Base-by-base conservation (phyloP, 2,113 vertebrate species). In the Oncorhynchus nerka region DNA sequence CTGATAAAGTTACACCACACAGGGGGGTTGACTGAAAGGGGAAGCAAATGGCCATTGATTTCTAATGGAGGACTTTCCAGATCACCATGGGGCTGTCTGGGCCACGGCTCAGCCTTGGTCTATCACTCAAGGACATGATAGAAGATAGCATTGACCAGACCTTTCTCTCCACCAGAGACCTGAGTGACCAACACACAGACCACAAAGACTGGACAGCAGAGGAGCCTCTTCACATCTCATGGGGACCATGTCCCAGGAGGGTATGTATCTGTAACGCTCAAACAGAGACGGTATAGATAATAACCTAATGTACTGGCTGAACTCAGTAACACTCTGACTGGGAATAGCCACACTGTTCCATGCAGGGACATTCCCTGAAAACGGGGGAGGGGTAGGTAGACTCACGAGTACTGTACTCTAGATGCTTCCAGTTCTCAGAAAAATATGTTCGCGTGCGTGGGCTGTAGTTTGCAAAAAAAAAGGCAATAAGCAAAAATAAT, bases 31-130 rank as follows among this genome's bases (percentile, higher is more conserved):
- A 90, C 84, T 85, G 81, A 87, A 89, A 88, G 78, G 86, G 80
- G 76, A 49, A 74, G 89, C 82, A 87, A 88, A 88, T 75, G 67
- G 79, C 77, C 88, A 92, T 92, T 24, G 89, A 92, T 92, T 92
- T 88, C 89, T 89, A 88, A 92, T 90, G 81, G 85, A 81, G 74
- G 85, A 83, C 84, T 86, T 88, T 89, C 76, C 73, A 76, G 85
- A 89, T 84, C 88, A 82, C 81, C 77, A 68, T 82, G 85, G 80
- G 79, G 78, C 75, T 61, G 88, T 83, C 83, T 75, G 26, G 81
- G 83, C 82, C 85, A 71, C 49, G 20, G 75, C 81, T 83, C 83
- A 4, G 81, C 83, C 81, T 78, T 32, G 16, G 11, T 66, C 64
- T 66, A 28, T 66, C 32, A 74, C 84, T 89, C 90, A 90, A 93